Base-by-base conservation (phyloP, 2,113 vertebrate species). In the Xyrauchen texanus region DNA sequence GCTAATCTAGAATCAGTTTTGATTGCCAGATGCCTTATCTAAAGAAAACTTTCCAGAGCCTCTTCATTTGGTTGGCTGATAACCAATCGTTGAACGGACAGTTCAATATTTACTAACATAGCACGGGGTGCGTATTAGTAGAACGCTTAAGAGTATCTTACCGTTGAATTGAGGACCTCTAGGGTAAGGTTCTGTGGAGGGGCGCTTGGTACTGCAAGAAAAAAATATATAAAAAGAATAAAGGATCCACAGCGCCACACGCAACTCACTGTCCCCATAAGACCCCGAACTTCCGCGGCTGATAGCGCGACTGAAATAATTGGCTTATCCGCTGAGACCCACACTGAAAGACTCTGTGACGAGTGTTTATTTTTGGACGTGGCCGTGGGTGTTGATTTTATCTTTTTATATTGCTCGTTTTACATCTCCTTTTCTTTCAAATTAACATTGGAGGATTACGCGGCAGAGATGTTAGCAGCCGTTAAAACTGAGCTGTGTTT, bases 81-180 rank as follows among this genome's bases (percentile, higher is more conserved):
- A 34, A 34, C 21, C 3, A 34, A 34, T 34, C 21, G 21, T 34
- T 34, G 21, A 34, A 34, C 1, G 21, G 21, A 34, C 21, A 34
- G 21, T 34, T 34, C 21, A 34, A 34, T 34, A 34, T 34, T 34
- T 34, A 34, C 21, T 34, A 34, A 34, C 21, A 34, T 34, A 34
- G 21, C 21, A 34, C 21, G 21, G 21, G 3, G 21, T 34, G 3
- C 21, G 21, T 34, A 34, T 34, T 34, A 34, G 21, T 34, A 34
- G 21, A 34, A 34, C 21, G 21, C 21, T 49, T 2, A 62, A 5
- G 2, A 58, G 42, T 42, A 58, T 66, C 79, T 72, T 91, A 99
- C 98, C 96, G 95, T 98, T 78, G 97, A 99, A 89, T 99, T 98
- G 84, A 96, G 96, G 0, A 98, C 96, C 89, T 99, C 98, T 87